Evolutionary conservation across 1,140 invertebrate species (phyloP).

Genomic region (Schmidtea mediterranea): DNA sequence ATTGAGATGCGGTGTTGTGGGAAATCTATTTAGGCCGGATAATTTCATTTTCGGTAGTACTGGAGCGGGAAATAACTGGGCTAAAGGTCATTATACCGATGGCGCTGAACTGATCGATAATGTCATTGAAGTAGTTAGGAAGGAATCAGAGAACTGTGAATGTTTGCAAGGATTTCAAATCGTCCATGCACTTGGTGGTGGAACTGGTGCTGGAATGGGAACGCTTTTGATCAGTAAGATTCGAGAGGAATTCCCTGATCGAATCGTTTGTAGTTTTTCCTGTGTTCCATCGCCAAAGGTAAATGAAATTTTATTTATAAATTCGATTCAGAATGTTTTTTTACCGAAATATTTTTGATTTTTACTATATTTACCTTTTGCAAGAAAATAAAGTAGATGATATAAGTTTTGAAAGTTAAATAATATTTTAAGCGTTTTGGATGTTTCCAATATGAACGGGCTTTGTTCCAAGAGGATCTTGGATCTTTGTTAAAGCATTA

Average conservation of each 20-base stretch:
- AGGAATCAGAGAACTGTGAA: constrained; percentile 46
- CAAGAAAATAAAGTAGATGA: too few relatives aligned
- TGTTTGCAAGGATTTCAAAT: constrained; percentile 30
- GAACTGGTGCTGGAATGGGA: constrained; percentile 17
- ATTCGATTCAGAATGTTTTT: too few relatives aligned
- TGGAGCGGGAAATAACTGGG: constrained; percentile 58
- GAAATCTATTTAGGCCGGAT: constrained; percentile 56
- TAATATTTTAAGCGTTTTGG: too few relatives aligned
- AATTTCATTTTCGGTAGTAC: constrained; percentile 53
- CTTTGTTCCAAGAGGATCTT: too few relatives aligned
- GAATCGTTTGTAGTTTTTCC: constrained; percentile 58
- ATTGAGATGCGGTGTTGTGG: constrained; percentile 54
- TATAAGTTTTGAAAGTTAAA: too few relatives aligned
- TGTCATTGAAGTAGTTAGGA: constrained; percentile 49
- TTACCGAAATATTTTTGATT: too few relatives aligned
- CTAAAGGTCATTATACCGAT: constrained; percentile 74
- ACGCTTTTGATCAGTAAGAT: constrained; percentile 19
- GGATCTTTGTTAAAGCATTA: too few relatives aligned
- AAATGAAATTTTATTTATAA: too few relatives aligned
- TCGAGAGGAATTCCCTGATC: constrained; percentile 38
- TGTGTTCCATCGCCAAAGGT: constrained; percentile 37
- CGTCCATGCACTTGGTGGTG: constrained; percentile 29
- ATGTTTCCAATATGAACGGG: too few relatives aligned
- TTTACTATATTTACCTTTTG: too few relatives aligned
- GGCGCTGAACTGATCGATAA: constrained; percentile 59